phyloP scores from a whole-genome alignment of 2,113 vertebrate species.

The Pardalotus punctatus region DNA sequence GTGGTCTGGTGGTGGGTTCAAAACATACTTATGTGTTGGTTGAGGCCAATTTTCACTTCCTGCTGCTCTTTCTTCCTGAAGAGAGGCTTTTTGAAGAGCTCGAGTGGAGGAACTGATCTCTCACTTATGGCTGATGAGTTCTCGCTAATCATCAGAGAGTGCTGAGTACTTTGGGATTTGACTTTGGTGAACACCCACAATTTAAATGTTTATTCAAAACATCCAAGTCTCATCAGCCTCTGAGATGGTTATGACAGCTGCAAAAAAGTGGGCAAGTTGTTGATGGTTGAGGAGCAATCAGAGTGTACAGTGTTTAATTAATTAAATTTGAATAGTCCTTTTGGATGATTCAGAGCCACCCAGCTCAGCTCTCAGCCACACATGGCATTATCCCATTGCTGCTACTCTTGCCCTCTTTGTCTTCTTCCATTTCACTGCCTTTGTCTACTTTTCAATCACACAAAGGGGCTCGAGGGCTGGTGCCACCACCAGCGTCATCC shows the following conservation, averaged over 20 bases:
- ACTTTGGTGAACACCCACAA: background rate
- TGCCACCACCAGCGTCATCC: background rate
- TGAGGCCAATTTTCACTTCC: background rate
- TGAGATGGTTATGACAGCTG: background rate
- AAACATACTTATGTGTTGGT: background rate
- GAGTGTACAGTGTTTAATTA: background rate
- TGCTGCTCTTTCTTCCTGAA: background rate
- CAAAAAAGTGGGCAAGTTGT: conserved; percentile 5
- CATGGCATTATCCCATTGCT: background rate
- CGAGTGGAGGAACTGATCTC: background rate
- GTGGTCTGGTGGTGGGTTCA: background rate
- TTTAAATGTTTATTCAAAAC: conserved; percentile 30
- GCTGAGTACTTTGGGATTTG: background rate
- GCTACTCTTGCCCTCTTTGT: background rate
- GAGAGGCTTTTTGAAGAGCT: background rate
- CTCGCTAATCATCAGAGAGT: background rate
- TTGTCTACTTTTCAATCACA: background rate
- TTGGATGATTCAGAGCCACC: background rate
- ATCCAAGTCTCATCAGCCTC: background rate
- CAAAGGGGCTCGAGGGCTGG: background rate
- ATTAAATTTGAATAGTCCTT: conserved; percentile 3
- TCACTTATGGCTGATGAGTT: background rate
- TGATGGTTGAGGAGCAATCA: background rate
- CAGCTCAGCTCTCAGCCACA: background rate
- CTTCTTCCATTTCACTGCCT: background rate